Evolutionary conservation across 1,140 invertebrate species (phyloP).

Genomic region (Drosophila littoralis): DNA sequence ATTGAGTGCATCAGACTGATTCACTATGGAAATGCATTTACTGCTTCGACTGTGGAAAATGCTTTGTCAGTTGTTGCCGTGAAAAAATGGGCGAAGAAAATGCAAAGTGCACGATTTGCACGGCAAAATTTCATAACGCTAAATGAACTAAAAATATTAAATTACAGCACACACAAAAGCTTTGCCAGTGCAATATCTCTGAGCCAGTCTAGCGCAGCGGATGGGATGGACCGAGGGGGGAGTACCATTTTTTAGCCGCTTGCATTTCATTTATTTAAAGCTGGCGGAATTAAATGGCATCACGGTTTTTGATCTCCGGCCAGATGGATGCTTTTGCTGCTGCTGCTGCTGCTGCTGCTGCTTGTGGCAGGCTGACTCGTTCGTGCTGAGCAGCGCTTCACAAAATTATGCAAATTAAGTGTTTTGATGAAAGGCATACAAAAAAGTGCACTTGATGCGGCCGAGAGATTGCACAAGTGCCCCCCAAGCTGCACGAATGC

Average conservation of each 20-base stretch:
- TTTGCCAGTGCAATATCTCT: conserved; percentile 14
- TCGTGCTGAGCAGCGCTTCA: too few relatives aligned
- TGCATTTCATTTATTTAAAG: conserved; percentile 73
- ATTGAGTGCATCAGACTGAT: conserved; percentile 77
- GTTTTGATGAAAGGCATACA: conserved; percentile 77
- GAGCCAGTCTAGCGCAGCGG: neutral
- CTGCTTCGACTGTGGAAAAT: conserved; percentile 30
- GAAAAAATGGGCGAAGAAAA: conserved; percentile 51
- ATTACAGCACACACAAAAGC: conserved; percentile 58
- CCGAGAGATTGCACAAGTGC: conserved; percentile 26
- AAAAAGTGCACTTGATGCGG: conserved; percentile 68
- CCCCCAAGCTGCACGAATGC: conserved; percentile 18
- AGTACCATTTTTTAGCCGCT: conserved; percentile 48
- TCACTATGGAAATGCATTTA: conserved; percentile 64
- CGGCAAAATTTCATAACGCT: conserved; percentile 64
- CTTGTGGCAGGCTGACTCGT: conserved; percentile 31
- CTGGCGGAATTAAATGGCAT: conserved; percentile 68
- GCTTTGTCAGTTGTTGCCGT: conserved; percentile 51
- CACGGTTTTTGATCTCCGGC: conserved; percentile 30
- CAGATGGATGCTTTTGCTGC: conserved; percentile 5
- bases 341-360: conserved; percentile 23
- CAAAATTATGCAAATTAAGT: conserved; percentile 81
- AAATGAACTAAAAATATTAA: conserved; percentile 79
- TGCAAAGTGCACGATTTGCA: conserved; percentile 64
- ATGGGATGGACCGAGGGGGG: neutral